Evolutionary conservation across 1,140 invertebrate species (phyloP).

Genomic region (Archegozetes longisetosus): DNA sequence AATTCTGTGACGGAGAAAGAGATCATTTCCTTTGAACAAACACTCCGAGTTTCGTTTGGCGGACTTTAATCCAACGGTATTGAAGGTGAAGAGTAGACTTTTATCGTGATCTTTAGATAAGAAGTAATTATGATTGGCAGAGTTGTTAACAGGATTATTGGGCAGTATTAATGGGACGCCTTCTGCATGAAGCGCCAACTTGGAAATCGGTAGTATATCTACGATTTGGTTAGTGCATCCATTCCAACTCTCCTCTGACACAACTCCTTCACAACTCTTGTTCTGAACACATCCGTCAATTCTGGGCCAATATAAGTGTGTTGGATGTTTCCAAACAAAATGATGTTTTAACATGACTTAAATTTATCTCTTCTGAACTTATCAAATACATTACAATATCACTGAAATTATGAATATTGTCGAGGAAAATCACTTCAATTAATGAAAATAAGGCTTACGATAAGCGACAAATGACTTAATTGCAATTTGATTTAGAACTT

Average conservation of each 20-base stretch:
- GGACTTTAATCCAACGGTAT: background rate
- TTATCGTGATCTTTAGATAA: too few relatives aligned
- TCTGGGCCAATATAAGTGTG: too few relatives aligned
- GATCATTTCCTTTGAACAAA: background rate
- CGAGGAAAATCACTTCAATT: background rate
- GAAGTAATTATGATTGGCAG: too few relatives aligned
- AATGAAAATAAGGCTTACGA: background rate
- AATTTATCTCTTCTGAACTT: background rate
- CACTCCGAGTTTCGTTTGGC: too few relatives aligned
- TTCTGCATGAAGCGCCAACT: constrained; percentile 11
- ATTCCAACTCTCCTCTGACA: too few relatives aligned
- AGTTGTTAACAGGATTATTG: background rate
- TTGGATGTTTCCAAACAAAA: too few relatives aligned
- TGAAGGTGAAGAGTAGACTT: too few relatives aligned
- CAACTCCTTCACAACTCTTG: too few relatives aligned
- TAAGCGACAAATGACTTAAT: background rate
- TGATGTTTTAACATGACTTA: too few relatives aligned
- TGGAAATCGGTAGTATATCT: background rate
- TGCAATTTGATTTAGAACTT: background rate
- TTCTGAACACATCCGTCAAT: too few relatives aligned
- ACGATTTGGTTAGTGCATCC: too few relatives aligned
- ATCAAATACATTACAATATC: background rate
- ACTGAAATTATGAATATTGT: background rate
- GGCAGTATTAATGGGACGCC: constrained; percentile 9
- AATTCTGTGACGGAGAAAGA: background rate